Conservation (phyloP, 2,797 vertebrate species). For the Benthosema pterotum region DNA sequence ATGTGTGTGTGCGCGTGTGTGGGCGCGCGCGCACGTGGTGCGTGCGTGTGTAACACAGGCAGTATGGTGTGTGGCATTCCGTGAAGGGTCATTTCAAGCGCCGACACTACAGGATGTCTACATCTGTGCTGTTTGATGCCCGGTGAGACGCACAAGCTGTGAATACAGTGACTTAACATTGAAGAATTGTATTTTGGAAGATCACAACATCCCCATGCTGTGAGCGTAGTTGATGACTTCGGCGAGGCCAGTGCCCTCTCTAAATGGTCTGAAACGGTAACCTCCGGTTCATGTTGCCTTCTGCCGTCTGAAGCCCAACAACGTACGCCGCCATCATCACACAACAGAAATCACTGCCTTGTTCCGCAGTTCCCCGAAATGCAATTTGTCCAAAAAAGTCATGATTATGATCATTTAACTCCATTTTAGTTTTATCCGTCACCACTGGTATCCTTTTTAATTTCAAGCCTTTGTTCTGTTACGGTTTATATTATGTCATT, state of each 20-base stretch:
- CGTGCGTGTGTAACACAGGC: background rate
- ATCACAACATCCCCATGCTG: slow-evolving; percentile 73
- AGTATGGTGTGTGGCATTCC: slow-evolving; percentile 33
- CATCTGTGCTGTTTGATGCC: slow-evolving; percentile 81
- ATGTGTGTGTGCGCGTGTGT: too few species aligned
- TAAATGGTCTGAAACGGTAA: slow-evolving; percentile 74
- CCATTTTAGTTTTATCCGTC: slow-evolving; percentile 31
- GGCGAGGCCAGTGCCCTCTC: slow-evolving; percentile 60
- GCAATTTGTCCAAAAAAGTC: slow-evolving; percentile 7
- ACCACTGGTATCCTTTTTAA: slow-evolving; percentile 23
- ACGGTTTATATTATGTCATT: slow-evolving; percentile 34
- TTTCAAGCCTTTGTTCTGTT: slow-evolving; percentile 23
- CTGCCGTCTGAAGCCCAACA: slow-evolving; percentile 30
- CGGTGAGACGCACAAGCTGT: slow-evolving; percentile 80
- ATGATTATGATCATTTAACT: slow-evolving; percentile 3
- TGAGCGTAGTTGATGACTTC: slow-evolving; percentile 70
- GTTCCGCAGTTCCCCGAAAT: background rate
- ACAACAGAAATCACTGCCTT: slow-evolving; percentile 22
- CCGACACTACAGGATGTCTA: slow-evolving; percentile 66
- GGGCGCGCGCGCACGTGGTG: too few species aligned
- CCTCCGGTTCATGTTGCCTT: slow-evolving; percentile 34
- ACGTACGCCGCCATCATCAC: too few species aligned
- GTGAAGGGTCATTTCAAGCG: slow-evolving; percentile 50
- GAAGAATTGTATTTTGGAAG: slow-evolving; percentile 76
- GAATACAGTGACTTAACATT: slow-evolving; percentile 80